phyloP scores from a whole-genome alignment of 2,797 vertebrate species.

The Manis crassicaudata region DNA sequence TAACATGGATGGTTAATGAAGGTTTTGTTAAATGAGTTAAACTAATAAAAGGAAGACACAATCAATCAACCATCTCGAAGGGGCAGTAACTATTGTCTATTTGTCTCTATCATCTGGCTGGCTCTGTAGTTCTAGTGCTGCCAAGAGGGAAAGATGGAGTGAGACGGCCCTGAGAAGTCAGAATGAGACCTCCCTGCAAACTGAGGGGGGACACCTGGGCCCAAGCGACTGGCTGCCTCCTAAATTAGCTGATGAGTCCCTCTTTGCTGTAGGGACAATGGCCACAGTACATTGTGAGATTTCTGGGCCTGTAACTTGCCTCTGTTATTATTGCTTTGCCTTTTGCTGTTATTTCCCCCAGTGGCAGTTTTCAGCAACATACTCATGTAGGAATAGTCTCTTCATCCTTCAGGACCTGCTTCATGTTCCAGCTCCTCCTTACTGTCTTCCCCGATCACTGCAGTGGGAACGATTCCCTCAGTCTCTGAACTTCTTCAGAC shows the following conservation, averaged over 20 bases:
- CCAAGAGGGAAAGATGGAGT: background rate
- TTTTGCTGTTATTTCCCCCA: background rate
- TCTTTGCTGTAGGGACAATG: background rate
- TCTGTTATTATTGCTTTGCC: background rate
- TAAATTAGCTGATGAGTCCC: background rate
- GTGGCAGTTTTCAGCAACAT: background rate
- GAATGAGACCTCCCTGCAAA: background rate
- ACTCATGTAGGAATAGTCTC: background rate
- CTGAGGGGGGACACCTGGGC: background rate
- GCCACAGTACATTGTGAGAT: background rate
- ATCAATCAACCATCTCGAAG: background rate
- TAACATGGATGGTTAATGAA: background rate
- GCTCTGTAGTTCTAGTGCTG: background rate
- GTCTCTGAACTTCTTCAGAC: background rate
- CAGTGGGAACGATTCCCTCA: background rate
- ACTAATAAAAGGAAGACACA: background rate
- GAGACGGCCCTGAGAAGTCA: background rate
- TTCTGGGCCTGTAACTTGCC: background rate
- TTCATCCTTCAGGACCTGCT: background rate
- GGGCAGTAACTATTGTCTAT: background rate
- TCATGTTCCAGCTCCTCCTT: background rate
- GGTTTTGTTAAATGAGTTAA: slow-evolving; percentile 11
- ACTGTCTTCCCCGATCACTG: background rate
- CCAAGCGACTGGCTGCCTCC: background rate
- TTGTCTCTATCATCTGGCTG: background rate